Conservation (phyloP, 2,888 invertebrate species). For the Melinaea menophilus region DNA sequence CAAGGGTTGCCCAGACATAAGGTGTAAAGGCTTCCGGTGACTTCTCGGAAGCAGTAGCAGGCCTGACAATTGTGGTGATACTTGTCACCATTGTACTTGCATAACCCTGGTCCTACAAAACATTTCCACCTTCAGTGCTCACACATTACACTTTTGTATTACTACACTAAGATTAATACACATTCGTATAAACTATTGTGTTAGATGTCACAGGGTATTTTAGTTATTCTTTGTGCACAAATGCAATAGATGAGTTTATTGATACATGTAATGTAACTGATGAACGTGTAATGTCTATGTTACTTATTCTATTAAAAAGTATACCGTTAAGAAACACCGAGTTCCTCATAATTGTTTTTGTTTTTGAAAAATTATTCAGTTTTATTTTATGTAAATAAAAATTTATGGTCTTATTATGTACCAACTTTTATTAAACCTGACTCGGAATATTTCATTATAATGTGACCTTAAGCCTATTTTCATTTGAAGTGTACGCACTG, state of each 20-base stretch:
- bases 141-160: not conserved
- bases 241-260: too few relatives aligned
- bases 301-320: too few relatives aligned
- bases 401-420: slow-evolving; percentile 10
- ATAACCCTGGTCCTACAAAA: slow-evolving; percentile 35
- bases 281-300: too few relatives aligned
- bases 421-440: slow-evolving; percentile 11
- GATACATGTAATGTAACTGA: too few relatives aligned
- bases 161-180: not conserved
- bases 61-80: slow-evolving; percentile 42
- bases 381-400: not conserved
- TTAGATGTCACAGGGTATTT: too few relatives aligned
- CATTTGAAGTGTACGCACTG: slow-evolving; percentile 20
- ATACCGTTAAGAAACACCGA: too few relatives aligned
- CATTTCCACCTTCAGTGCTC: slow-evolving; percentile 1
- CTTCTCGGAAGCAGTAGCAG: slow-evolving; percentile 38
- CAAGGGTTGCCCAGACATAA: slow-evolving; percentile 40
- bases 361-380: not conserved
- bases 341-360: too few relatives aligned
- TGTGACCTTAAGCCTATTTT: slow-evolving; percentile 20
- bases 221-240: too few relatives aligned
- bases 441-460: slow-evolving; percentile 9
- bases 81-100: slow-evolving; percentile 44
- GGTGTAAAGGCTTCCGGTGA: slow-evolving; percentile 34
- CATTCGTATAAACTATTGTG: too few relatives aligned